Evolutionary conservation across 2,888 invertebrate species (phyloP).

Genomic region (Nephrotoma flavescens): DNA sequence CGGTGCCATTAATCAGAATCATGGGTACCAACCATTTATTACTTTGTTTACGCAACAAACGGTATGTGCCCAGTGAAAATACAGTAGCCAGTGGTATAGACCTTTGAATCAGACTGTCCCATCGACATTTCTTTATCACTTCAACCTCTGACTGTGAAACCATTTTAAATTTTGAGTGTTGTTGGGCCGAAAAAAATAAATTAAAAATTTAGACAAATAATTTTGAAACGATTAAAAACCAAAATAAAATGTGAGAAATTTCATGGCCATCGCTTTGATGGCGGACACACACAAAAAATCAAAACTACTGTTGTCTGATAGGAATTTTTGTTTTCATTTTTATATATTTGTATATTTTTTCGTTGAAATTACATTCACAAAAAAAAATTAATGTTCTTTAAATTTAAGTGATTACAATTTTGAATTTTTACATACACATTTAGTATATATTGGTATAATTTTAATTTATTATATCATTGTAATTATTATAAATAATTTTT

Average conservation of each 20-base stretch:
- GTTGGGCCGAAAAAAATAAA: background rate
- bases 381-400: background rate
- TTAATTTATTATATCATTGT: background rate
- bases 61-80: background rate
- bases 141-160: background rate
- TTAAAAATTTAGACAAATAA: background rate
- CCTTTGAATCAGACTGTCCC: background rate
- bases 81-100: background rate
- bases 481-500: background rate
- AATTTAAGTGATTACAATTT: background rate
- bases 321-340: background rate
- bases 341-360: background rate
- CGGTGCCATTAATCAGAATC: background rate
- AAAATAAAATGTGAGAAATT: background rate
- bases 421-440: background rate
- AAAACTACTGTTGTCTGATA: background rate
- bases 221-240: background rate
- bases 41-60: background rate
- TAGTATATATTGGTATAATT: background rate
- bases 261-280: background rate
- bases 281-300: background rate
- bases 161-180: background rate
- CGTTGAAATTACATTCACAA: background rate
- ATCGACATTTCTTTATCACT: background rate
- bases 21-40: background rate